phyloP scores from a whole-genome alignment of 2,888 invertebrate genomes.

The Spicauda simplicius region DNA sequence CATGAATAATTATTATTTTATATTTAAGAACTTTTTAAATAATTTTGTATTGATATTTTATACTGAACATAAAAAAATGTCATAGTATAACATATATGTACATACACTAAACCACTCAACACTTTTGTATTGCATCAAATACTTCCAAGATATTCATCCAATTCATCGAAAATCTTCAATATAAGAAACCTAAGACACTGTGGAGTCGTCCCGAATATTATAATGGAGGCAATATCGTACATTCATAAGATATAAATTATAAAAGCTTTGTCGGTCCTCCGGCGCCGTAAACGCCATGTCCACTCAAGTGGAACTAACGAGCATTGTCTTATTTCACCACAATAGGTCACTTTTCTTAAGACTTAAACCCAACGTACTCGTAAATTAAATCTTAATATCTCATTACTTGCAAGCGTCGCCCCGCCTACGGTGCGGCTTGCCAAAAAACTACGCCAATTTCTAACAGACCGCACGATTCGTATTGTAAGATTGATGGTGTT shows the following conservation, averaged over 20 bases:
- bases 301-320: constrained; percentile 75
- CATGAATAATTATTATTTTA: too few species aligned
- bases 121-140: neutral
- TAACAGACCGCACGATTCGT: constrained; percentile 41
- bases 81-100: too few species aligned
- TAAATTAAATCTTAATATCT: constrained; percentile 82
- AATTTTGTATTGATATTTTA: too few species aligned
- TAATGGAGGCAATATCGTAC: constrained; percentile 48
- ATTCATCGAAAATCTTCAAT: neutral
- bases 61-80: too few species aligned
- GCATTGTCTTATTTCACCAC: constrained; percentile 80
- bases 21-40: too few species aligned
- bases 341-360: constrained; percentile 82
- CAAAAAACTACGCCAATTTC: constrained; percentile 59
- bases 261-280: constrained; percentile 68
- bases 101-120: neutral
- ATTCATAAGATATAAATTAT: constrained; percentile 73
- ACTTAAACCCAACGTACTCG: constrained; percentile 73
- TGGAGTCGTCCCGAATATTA: constrained; percentile 32
- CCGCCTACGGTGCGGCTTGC: constrained; percentile 63
- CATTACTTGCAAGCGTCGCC: constrained; percentile 77
- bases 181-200: constrained; percentile 42
- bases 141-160: neutral
- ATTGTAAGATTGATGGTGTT: constrained; percentile 14
- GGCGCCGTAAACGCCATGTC: constrained; percentile 64